These are phyloP conservation scores for Willowsia nigromaculata DNA, from an alignment of 2,888 invertebrate species.

Conservation along the genomic window DNA sequence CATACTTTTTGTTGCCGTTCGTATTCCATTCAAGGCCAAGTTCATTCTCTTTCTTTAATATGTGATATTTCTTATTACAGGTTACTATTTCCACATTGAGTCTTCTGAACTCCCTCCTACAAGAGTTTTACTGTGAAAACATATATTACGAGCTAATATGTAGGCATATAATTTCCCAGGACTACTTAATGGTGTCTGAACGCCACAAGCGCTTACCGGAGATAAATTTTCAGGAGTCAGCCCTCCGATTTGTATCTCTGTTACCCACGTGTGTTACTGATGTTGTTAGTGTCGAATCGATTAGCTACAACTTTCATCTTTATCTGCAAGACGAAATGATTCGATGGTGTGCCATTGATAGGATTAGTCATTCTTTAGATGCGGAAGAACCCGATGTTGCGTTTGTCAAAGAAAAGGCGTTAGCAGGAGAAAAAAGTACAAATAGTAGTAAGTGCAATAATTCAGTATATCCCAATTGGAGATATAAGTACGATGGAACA, in stretches of 20 bases:
- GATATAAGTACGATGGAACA: conserved; percentile 76
- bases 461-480: conserved; percentile 75
- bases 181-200: conserved; percentile 77
- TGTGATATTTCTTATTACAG: conserved; percentile 56
- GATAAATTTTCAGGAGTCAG: conserved; percentile 76
- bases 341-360: conserved; percentile 62
- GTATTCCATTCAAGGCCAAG: no score
- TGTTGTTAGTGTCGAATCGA: conserved; percentile 71
- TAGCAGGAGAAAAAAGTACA: conserved; percentile 47
- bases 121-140: conserved; percentile 77
- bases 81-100: conserved; percentile 77
- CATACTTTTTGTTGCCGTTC: no score
- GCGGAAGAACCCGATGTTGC: neutral
- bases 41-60: no score
- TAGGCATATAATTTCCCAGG: conserved; percentile 75
- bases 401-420: neutral
- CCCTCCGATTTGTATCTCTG: conserved; percentile 75
- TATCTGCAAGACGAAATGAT: conserved; percentile 75
- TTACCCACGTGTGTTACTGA: conserved; percentile 73
- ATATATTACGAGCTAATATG: conserved; percentile 77
- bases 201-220: conserved; percentile 66
- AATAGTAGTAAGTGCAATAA: conserved; percentile 47
- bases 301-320: conserved; percentile 73
- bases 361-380: conserved; percentile 34
- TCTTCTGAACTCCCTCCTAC: conserved; percentile 75